Percentiles rank a stretch among this genome's conserved stretches.
Evolutionary conservation across 2,113 vertebrate species (phyloP).

Genomic region (Passer montanus): DNA sequence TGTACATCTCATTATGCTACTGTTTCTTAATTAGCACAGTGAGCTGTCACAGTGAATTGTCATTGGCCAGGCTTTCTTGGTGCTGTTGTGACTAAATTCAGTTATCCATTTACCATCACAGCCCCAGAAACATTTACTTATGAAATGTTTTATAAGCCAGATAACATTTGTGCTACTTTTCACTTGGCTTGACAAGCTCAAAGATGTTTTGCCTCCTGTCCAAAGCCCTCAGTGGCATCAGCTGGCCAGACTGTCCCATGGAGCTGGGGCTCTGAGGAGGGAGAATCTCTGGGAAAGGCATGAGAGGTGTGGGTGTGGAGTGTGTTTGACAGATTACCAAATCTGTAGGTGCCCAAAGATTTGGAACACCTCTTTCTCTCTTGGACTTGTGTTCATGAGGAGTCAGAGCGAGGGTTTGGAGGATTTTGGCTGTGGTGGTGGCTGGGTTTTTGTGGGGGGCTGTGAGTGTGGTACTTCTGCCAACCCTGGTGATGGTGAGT

Average conservation of each 20-base stretch:
- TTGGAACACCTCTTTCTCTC: background rate
- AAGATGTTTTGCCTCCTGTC: background rate
- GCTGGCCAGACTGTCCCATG: background rate
- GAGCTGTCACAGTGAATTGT: background rate
- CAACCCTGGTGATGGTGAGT: background rate
- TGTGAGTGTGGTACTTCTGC: background rate
- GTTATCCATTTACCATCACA: background rate
- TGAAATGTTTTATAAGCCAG: background rate
- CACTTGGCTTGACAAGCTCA: background rate
- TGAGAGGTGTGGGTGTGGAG: no score
- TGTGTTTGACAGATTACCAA: background rate
- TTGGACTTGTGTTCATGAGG: background rate
- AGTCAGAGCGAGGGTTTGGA: background rate
- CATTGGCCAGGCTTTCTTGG: background rate
- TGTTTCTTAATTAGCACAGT: background rate
- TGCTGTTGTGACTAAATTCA: background rate
- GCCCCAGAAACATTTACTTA: background rate
- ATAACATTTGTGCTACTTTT: background rate
- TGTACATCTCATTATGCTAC: background rate
- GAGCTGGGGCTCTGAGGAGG: background rate
- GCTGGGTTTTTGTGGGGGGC: background rate
- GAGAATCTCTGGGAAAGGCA: background rate
- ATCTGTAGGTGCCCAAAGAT: background rate
- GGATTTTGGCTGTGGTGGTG: background rate
- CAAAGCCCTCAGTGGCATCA: background rate